phyloP scores from a whole-genome alignment of 2,888 invertebrate genomes.

The Acheta domesticus region DNA sequence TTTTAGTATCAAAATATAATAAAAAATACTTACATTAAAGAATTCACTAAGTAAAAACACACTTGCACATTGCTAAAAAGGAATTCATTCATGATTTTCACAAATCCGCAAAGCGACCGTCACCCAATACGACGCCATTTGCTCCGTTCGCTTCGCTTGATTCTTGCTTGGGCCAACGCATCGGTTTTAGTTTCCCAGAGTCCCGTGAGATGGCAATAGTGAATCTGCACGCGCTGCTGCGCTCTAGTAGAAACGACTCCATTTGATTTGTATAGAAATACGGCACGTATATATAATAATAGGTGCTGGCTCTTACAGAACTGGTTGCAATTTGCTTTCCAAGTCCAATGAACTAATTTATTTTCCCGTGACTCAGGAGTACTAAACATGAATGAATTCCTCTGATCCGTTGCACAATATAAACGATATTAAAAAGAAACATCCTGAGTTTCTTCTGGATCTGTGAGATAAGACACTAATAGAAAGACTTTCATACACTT shows the following conservation, averaged over 20 bases:
- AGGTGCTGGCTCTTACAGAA: too few species aligned
- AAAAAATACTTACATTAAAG: slow-evolving; percentile 30
- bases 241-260: background rate
- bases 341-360: too few species aligned
- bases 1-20: slow-evolving; percentile 26
- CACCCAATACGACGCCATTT: slow-evolving; percentile 52
- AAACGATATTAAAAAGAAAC: too few species aligned
- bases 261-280: too few species aligned
- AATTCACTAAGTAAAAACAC: slow-evolving; percentile 26
- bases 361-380: too few species aligned
- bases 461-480: too few species aligned
- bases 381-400: too few species aligned
- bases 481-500: too few species aligned
- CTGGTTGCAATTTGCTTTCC: too few species aligned
- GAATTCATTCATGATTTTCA: slow-evolving; percentile 51
- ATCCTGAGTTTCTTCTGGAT: too few species aligned
- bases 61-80: slow-evolving; percentile 31
- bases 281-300: too few species aligned
- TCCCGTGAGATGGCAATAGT: background rate
- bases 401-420: too few species aligned
- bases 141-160: slow-evolving; percentile 40
- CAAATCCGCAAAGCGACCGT: slow-evolving; percentile 48
- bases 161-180: background rate
- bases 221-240: background rate
- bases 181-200: background rate